Evolutionary conservation across 2,888 invertebrate genomes (phyloP), one percentile per base, ranked within the genome.

Genomic region (Eledona agricola): DNA sequence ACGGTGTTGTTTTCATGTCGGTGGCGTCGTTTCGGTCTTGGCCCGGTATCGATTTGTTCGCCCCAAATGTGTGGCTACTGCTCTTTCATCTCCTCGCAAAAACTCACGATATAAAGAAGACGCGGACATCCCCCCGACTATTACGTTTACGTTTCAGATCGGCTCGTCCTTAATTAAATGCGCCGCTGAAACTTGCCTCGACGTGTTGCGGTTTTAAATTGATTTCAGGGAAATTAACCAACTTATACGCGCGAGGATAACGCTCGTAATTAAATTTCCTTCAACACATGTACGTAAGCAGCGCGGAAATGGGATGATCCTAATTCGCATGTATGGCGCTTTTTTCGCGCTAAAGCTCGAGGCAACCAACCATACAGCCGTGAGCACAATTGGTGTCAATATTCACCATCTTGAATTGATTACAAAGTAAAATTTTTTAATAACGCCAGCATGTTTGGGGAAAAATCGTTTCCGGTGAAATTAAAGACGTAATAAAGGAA

Each of bases 191-290:
- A n/a, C 11, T 26, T 3, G 4, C 23, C 9, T 23, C 3, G 4
- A 6, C 7, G 13, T 12, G 13, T 31, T 7, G 19, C 9, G 32
- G 32, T 32, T 32, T 13, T 19, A 32, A 32, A 17, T 32, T 17
- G 32, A 19, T 32, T 32, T 32, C 32, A 9, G 19, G 32, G 22
- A 43, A 43, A 43, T 43, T 32, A 32, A 12, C 23, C 31, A 31
- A 43, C 16, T 38, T 26, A 20, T 25, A 29, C 25, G 28, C n/a
- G n/a, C 26, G 26, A 13, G 35, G 46, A 34, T 35, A 35, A 34
- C 34, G 28, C 28, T 34, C 26, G 26, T 46, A 46, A 46, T 35
- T 46, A 35, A 35, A 43, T 43, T 43, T 43, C 43, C 26, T 12
- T 29, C 17, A 25, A 35, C 34, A 34, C 46, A 15, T 35, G 25